These are phyloP conservation scores for Stenolophus ochropezus DNA, from an alignment of 2,888 invertebrate genomes.

Conservation along the genomic window DNA sequence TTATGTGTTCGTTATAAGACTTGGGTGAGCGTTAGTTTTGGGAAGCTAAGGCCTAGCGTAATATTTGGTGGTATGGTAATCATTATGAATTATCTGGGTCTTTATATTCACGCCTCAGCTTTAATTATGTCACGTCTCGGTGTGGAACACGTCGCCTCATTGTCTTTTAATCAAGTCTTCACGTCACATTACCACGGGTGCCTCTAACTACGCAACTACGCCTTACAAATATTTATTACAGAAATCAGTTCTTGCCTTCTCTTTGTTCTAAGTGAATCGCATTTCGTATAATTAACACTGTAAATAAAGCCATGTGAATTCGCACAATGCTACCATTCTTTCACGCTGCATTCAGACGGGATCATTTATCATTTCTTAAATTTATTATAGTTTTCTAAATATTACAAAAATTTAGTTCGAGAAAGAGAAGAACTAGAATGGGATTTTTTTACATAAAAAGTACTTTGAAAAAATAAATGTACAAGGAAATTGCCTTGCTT, in stretches of 20 bases:
- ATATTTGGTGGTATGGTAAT: neutral
- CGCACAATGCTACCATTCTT: neutral
- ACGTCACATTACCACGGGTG: neutral
- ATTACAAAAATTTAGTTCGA: too few relatives aligned
- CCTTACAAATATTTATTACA: neutral
- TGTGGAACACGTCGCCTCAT: neutral
- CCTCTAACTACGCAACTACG: neutral
- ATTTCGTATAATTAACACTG: neutral
- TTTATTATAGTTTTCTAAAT: too few relatives aligned
- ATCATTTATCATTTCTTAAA: too few relatives aligned
- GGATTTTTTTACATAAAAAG: too few relatives aligned
- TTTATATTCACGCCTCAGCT: constrained; percentile 17
- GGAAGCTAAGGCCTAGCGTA: neutral
- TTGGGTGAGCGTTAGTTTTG: neutral
- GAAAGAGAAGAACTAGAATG: too few relatives aligned
- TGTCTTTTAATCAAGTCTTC: constrained; percentile 25
- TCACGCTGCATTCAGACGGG: neutral
- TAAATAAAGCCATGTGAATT: neutral
- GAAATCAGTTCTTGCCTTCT: neutral
- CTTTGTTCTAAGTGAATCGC: neutral
- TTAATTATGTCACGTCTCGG: constrained; percentile 12
- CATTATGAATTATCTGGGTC: constrained; percentile 19
- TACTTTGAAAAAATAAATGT: too few relatives aligned
- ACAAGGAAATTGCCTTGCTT: too few relatives aligned
- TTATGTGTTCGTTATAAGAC: neutral